Evolutionary conservation across 1,140 invertebrate genomes (phyloP), one percentile per base, ranked within the genome.

Genomic region (Scaptomyza hsui): DNA sequence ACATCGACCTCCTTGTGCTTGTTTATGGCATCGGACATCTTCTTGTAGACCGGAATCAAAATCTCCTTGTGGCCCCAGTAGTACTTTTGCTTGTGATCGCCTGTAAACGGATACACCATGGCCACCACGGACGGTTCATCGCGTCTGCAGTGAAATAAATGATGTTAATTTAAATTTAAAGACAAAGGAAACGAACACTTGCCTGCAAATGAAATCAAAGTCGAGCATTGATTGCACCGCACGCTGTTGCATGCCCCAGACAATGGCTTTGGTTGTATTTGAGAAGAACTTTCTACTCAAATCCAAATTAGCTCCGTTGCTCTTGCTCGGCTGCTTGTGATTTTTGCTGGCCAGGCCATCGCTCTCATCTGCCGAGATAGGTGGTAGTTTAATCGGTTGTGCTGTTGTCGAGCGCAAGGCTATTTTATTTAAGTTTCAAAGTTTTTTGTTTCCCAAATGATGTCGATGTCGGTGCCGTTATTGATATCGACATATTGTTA

Each of bases 1-100:
- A 99, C 98, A 90, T 98, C 97, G 13, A 98, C 98, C 70, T 99
- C 97, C 26, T 89, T 96, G 91, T 99, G 98, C 85, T 98, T 98
- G 10, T 94, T 94, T 95, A 99, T 99, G 3, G 98, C 98, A 89
- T 99, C 98, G 74, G 94, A 95, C 97, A 99, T 99, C 90, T 97
- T 97, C 86, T 99, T 99, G 92, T 99, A 99, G 1, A 99, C 98
- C 92, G 94, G 85, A 90, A 99, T 96, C 5, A 99, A 94, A 42
- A 99, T 96, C 85, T 99, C 99, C 90, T 99, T 99, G 92, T 99
- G 98, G 0, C 99, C 99, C 96, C 98, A 99, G 90, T 99, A 99
- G 92, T 98, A 99, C 92, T 99, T 99, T 91, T 99, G 98, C 89
- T 99, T 99, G 91, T 99, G 98, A 93, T 99, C 98, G 0, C 98